These are phyloP conservation scores for Psophia crepitans DNA, from an alignment of 2,113 vertebrate species.

Conservation along the genomic window DNA sequence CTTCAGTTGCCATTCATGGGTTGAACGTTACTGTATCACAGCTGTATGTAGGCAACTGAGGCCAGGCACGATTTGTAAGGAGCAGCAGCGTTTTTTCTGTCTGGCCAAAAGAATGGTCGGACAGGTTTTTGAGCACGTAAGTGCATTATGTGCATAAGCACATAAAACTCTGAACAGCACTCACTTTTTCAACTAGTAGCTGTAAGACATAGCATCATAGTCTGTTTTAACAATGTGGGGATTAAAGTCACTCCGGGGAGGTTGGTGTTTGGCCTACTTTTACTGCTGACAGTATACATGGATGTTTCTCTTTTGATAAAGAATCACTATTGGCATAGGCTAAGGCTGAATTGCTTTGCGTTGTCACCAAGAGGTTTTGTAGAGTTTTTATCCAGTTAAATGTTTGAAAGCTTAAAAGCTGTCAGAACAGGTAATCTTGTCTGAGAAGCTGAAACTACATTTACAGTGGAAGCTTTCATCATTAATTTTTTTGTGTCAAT, in stretches of 20 bases:
- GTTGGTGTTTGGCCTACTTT: not conserved
- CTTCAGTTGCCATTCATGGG: not conserved
- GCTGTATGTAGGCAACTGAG: not conserved
- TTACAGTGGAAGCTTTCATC: not conserved
- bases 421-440: not conserved
- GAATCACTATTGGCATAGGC: not conserved
- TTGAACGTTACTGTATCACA: not conserved
- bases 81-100: not conserved
- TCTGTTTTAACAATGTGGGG: not conserved
- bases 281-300: not conserved
- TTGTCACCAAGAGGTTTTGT: not conserved
- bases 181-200: not conserved
- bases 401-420: not conserved
- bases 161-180: not conserved
- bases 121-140: not conserved
- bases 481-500: not conserved
- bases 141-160: no score
- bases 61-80: not conserved
- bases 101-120: not conserved
- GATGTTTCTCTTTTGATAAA: not conserved
- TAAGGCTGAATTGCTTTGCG: not conserved
- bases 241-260: not conserved
- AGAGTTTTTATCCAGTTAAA: not conserved
- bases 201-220: not conserved
- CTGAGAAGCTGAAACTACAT: not conserved